These are phyloP conservation scores for Eueremaeus valkanovi DNA, from an alignment of 2,888 invertebrate species.

Conservation along the genomic window DNA sequence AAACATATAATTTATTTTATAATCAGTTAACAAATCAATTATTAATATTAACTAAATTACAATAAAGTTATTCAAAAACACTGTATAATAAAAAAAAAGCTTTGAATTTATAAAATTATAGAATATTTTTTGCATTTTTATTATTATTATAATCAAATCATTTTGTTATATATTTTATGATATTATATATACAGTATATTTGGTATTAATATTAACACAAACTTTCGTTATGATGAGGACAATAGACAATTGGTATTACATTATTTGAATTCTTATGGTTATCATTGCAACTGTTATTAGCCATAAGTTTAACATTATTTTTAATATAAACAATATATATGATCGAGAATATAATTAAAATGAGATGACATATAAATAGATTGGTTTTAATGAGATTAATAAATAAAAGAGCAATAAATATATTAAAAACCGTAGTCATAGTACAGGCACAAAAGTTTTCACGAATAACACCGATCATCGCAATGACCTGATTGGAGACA, in stretches of 20 bases:
- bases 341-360: constrained; percentile 1
- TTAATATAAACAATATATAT: not conserved
- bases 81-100: too few species aligned
- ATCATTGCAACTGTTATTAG: not conserved
- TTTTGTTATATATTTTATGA: too few species aligned
- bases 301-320: not conserved
- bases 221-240: constrained; percentile 30
- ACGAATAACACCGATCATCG: constrained; percentile 7
- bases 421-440: not conserved
- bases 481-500: constrained; percentile 9
- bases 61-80: too few species aligned
- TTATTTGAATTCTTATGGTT: not conserved
- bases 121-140: too few species aligned
- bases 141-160: too few species aligned
- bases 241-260: constrained; percentile 12
- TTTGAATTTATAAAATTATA: too few species aligned
- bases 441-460: not conserved
- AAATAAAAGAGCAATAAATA: not conserved
- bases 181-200: too few species aligned
- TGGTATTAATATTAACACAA: not conserved
- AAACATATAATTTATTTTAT: too few species aligned
- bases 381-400: constrained; percentile 14
- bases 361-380: not conserved
- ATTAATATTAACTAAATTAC: too few species aligned
- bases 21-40: too few species aligned